phyloP scores from a whole-genome alignment of 35 echinoderm and acorn worm genomes.

The Eucidaris tribuloides region DNA sequence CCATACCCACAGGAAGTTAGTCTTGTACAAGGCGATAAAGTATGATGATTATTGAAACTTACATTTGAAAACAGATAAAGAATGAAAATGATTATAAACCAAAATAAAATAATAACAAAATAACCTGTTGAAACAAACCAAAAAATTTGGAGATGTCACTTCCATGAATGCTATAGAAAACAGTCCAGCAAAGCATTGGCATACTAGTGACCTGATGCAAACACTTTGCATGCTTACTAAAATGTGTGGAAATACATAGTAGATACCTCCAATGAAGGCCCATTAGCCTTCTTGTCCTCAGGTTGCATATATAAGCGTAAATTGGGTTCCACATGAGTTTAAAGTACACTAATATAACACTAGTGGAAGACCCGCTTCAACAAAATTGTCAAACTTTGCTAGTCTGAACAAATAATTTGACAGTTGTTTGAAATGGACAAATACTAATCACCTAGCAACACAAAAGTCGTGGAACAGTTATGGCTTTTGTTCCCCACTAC shows the following conservation, averaged over 20 bases:
- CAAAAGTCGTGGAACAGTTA: too few relatives aligned
- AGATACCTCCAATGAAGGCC: background rate
- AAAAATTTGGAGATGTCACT: background rate
- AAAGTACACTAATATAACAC: too few relatives aligned
- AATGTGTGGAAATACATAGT: too few relatives aligned
- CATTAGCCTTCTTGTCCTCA: background rate
- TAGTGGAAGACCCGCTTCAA: too few relatives aligned
- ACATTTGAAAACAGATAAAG: background rate
- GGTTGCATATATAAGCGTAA: background rate
- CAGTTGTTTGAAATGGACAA: too few relatives aligned
- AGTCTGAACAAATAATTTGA: too few relatives aligned
- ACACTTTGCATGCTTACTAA: background rate
- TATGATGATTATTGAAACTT: background rate
- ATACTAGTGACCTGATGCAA: too few relatives aligned
- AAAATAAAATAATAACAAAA: background rate
- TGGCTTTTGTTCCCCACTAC: too few relatives aligned
- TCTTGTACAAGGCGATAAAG: conserved; percentile 14
- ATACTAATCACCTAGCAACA: background rate
- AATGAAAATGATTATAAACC: background rate
- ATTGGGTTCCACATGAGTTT: background rate
- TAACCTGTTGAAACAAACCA: background rate
- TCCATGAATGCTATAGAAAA: too few relatives aligned
- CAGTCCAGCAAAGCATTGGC: too few relatives aligned
- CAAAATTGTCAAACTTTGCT: too few relatives aligned
- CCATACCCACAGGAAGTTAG: conserved; percentile 47